A percentile compares a stretch with the other conserved stretches of the same genome.
Conservation (phyloP, 2,888 invertebrate genomes). For the Aphrophora alni region DNA sequence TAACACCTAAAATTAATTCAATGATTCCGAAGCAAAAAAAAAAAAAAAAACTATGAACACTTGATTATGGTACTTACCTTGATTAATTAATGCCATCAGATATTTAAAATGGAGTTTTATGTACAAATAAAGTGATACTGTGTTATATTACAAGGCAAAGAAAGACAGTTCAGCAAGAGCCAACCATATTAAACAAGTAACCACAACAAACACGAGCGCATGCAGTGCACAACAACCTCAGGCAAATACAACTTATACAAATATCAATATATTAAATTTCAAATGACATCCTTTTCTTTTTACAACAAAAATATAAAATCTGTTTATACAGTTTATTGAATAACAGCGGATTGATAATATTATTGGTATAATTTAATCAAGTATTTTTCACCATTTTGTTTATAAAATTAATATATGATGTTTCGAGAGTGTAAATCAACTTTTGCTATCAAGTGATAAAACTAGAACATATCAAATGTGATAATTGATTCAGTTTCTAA, state of each 20-base stretch:
- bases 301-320: too few species aligned
- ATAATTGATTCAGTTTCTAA: too few species aligned
- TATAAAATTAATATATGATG: too few species aligned
- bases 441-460: too few species aligned
- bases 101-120: not conserved
- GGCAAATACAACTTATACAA: not conserved
- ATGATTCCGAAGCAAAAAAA: not conserved
- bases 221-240: conserved; percentile 5
- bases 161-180: not conserved
- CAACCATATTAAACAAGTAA: not conserved
- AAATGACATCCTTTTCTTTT: not conserved
- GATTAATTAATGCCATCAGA: not conserved
- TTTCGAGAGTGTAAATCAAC: too few species aligned
- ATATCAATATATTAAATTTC: not conserved
- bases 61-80: not conserved
- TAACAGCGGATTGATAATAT: too few species aligned
- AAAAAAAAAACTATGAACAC: not conserved
- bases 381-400: too few species aligned
- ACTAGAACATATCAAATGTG: too few species aligned
- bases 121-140: not conserved
- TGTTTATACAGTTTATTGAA: too few species aligned
- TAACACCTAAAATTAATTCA: not conserved
- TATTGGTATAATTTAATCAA: too few species aligned
- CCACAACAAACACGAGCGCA: not conserved
- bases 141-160: not conserved